Conservation (phyloP, 2,888 invertebrate species). For the Diogma glabrata region DNA sequence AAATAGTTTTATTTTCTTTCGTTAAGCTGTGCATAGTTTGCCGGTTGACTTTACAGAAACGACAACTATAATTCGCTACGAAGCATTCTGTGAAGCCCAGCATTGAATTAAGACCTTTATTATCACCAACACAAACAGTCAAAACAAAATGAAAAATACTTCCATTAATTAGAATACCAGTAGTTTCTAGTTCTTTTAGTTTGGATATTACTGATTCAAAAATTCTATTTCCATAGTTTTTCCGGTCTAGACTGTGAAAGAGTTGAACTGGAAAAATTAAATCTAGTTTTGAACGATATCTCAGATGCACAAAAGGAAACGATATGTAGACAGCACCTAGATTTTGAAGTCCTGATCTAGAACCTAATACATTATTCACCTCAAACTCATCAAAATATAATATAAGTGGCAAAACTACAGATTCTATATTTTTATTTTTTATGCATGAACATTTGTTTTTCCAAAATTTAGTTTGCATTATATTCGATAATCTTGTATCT, state of each 20-base stretch:
- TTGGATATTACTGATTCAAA: conserved; percentile 10
- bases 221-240: conserved; percentile 13
- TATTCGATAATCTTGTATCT: too few relatives aligned
- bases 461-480: not conserved
- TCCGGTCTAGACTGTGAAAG: conserved; percentile 14
- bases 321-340: too few relatives aligned
- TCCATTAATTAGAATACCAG: conserved; percentile 7
- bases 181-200: conserved; percentile 7
- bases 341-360: conserved; percentile 3
- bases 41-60: conserved; percentile 12
- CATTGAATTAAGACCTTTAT: conserved; percentile 19
- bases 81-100: conserved; percentile 19
- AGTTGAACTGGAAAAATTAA: conserved; percentile 8
- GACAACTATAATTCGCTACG: conserved; percentile 16
- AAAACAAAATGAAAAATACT: conserved; percentile 17
- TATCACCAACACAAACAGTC: conserved; percentile 19
- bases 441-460: not conserved
- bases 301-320: not conserved
- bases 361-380: conserved; percentile 9
- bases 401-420: conserved; percentile 1
- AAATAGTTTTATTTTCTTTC: too few relatives aligned
- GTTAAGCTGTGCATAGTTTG: too few relatives aligned
- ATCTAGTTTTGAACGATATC: conserved; percentile 6
- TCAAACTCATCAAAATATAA: conserved; percentile 11
- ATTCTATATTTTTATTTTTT: not conserved